Evolutionary conservation across 1,140 invertebrate genomes (phyloP).

Genomic region (Gonioctena quinquepunctata): DNA sequence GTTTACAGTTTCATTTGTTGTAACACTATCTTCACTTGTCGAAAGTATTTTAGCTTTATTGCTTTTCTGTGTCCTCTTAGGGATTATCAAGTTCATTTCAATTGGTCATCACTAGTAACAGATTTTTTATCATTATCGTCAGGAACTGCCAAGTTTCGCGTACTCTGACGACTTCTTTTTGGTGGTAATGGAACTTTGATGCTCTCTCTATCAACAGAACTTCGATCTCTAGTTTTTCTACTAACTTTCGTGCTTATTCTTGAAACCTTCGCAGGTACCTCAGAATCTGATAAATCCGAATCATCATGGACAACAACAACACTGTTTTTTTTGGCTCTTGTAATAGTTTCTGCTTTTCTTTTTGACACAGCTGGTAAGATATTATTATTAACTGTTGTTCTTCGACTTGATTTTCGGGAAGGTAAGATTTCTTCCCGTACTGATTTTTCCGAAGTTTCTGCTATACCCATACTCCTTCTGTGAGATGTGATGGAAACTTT

Average conservation of each 20-base stretch:
- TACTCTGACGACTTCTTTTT: neutral
- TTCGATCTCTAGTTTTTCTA: neutral
- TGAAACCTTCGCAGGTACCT: neutral
- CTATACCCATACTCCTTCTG: conserved; percentile 13
- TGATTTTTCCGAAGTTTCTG: neutral
- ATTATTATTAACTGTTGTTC: conserved; percentile 3
- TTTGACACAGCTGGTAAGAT: neutral
- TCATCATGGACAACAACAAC: too few species aligned
- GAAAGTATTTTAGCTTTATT: too few species aligned
- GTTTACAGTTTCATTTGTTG: too few species aligned
- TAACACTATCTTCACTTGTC: too few species aligned
- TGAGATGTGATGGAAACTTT: conserved; percentile 9
- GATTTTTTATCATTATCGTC: too few species aligned
- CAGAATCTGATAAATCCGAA: neutral
- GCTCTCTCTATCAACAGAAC: neutral
- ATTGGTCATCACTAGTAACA: too few species aligned
- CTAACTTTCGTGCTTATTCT: neutral
- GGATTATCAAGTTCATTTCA: too few species aligned
- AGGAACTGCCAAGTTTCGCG: too few species aligned
- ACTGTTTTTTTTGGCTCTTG: neutral
- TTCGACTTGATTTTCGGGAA: neutral
- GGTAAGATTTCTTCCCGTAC: too few species aligned
- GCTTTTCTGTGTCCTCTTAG: too few species aligned
- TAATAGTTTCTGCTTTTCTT: neutral
- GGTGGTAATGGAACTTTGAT: neutral